phyloP scores from a whole-genome alignment of 2,888 invertebrate genomes.

The Litoditis marina region DNA sequence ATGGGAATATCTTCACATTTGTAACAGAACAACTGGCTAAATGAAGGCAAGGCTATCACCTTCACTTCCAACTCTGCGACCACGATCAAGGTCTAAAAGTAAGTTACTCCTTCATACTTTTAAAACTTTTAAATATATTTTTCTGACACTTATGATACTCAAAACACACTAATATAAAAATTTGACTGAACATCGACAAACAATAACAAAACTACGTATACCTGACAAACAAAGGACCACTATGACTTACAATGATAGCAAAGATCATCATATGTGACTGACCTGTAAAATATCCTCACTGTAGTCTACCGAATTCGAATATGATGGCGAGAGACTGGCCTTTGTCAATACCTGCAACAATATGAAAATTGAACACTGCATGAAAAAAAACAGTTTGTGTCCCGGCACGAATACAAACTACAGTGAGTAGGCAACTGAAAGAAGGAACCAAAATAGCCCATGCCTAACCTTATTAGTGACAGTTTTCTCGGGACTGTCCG shows the following conservation, averaged over 20 bases:
- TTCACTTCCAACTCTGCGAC: constrained; percentile 56
- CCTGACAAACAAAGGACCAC: too few species aligned
- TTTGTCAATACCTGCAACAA: constrained; percentile 49
- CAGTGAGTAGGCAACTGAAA: too few species aligned
- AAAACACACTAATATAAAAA: too few species aligned
- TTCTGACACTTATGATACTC: too few species aligned
- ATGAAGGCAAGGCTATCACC: constrained; percentile 53
- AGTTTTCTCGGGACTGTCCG: constrained; percentile 43
- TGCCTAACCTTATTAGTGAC: constrained; percentile 37
- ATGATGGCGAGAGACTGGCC: constrained; percentile 44
- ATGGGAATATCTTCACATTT: constrained; percentile 53
- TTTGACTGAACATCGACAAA: too few species aligned
- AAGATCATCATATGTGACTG: background rate
- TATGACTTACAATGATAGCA: too few species aligned
- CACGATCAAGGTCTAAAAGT: constrained; percentile 45
- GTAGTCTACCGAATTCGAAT: constrained; percentile 29
- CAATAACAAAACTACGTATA: too few species aligned
- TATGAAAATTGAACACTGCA: background rate
- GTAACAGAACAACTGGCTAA: constrained; percentile 48
- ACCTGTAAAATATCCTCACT: constrained; percentile 37
- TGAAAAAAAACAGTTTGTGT: too few species aligned
- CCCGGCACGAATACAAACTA: too few species aligned
- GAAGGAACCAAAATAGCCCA: too few species aligned
- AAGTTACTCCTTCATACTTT: background rate
- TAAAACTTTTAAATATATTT: constrained; percentile 9